These are phyloP conservation scores for Aphelinus atriplicis DNA, from an alignment of 1,140 invertebrate species.

Conservation along the genomic window DNA sequence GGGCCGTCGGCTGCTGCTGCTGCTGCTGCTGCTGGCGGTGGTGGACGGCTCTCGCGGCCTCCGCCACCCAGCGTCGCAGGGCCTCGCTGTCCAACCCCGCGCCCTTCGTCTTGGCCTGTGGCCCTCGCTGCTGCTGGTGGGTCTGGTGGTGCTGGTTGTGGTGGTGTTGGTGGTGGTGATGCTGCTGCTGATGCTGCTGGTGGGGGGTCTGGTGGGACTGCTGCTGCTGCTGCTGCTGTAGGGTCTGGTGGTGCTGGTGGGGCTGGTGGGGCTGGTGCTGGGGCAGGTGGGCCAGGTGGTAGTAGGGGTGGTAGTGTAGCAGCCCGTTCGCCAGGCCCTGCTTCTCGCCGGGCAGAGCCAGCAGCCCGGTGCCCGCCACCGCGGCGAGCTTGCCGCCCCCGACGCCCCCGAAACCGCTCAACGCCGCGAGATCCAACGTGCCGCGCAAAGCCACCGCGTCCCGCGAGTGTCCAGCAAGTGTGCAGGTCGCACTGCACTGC, in stretches of 20 bases:
- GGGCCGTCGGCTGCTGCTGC: slow-evolving; percentile 51
- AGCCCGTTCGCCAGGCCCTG: slow-evolving; percentile 54
- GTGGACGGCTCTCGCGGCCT: slow-evolving; percentile 59
- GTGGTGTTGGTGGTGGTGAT: not conserved
- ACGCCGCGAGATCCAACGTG: slow-evolving; percentile 63
- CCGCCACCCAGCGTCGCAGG: slow-evolving; percentile 65
- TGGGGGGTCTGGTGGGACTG: not conserved
- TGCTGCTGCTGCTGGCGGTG: slow-evolving; percentile 33
- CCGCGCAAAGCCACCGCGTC: no score
- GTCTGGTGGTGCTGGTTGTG: not conserved
- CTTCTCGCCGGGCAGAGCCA: slow-evolving; percentile 60
- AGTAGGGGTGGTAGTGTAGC: slow-evolving; percentile 32
- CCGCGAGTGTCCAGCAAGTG: no score
- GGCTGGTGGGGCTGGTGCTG: slow-evolving; percentile 1
- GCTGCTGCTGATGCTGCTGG: not conserved
- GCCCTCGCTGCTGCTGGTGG: slow-evolving; percentile 18
- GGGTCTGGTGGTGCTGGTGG: slow-evolving; percentile 36
- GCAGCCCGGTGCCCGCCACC: slow-evolving; percentile 65
- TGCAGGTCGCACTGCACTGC: no score
- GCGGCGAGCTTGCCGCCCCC: slow-evolving; percentile 48
- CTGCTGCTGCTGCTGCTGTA: not conserved
- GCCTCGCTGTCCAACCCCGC: slow-evolving; percentile 65
- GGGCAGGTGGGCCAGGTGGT: not conserved
- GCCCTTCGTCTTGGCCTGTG: slow-evolving; percentile 53
- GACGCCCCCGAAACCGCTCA: slow-evolving; percentile 55